Percentiles rank a stretch among this genome's conserved stretches.
Conservation (phyloP, 1,140 invertebrate species). For the Drosophila setifemur region DNA sequence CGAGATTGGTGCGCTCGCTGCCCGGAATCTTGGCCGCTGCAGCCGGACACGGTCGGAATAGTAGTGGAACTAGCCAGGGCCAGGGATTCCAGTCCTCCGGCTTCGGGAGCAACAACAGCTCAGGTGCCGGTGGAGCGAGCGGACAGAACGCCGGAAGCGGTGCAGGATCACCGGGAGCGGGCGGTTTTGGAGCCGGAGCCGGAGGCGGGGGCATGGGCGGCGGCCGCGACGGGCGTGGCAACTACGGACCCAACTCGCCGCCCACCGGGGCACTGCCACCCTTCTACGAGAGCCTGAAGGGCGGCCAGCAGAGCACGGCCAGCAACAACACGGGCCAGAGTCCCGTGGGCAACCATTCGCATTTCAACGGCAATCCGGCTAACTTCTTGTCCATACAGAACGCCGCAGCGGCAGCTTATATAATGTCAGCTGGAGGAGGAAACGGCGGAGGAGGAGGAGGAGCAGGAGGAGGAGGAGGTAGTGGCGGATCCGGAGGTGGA, state of each 20-base stretch:
- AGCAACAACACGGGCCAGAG: slow-evolving; percentile 29
- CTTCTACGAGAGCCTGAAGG: slow-evolving; percentile 92
- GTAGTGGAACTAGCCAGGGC: slow-evolving; percentile 83
- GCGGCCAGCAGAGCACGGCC: slow-evolving; percentile 84
- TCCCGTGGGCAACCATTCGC: slow-evolving; percentile 1
- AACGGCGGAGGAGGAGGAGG: slow-evolving; percentile 8
- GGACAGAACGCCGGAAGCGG: slow-evolving; percentile 83
- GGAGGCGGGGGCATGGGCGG: slow-evolving; percentile 88
- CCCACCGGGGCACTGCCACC: slow-evolving; percentile 91
- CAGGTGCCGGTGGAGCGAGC: slow-evolving; percentile 82
- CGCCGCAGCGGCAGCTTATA: slow-evolving; percentile 69
- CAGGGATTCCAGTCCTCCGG: slow-evolving; percentile 80
- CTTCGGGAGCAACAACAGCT: slow-evolving; percentile 72
- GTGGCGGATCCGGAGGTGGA: too few relatives aligned
- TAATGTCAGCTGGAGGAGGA: slow-evolving; percentile 64
- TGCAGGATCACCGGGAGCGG: slow-evolving; percentile 83
- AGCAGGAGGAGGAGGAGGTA: slow-evolving; percentile 4
- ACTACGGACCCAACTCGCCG: slow-evolving; percentile 92
- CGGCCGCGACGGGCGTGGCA: slow-evolving; percentile 89
- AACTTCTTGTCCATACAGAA: slow-evolving; percentile 85
- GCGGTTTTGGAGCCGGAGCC: slow-evolving; percentile 83
- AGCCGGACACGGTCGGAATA: slow-evolving; percentile 89
- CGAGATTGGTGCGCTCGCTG: slow-evolving; percentile 78
- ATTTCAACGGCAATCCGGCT: slow-evolving; percentile 83
- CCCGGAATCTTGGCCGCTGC: slow-evolving; percentile 86